A percentile compares a stretch with the other conserved stretches of the same genome.
Conservation (phyloP, 2,797 vertebrate genomes). For the Emys orbicularis region DNA sequence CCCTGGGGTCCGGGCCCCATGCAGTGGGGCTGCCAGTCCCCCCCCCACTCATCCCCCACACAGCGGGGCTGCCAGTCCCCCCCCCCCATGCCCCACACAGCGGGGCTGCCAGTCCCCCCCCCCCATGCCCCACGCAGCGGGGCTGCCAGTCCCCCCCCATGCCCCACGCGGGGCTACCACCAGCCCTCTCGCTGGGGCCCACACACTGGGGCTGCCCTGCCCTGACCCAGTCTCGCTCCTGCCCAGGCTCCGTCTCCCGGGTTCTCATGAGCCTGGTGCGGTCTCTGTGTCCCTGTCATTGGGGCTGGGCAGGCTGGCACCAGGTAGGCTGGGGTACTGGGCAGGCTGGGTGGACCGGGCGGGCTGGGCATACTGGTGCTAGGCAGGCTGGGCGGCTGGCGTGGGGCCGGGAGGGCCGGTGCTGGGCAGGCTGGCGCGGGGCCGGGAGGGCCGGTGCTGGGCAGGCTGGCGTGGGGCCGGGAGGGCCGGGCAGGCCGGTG, state of each 20-base stretch:
- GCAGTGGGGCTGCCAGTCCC: rapidly evolving
- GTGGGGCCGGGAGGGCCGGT: rapidly evolving
- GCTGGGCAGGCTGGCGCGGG: neutral
- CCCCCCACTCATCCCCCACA: rapidly evolving
- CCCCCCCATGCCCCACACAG: neutral
- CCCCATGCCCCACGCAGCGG: rapidly evolving
- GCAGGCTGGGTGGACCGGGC: neutral
- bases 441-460: neutral
- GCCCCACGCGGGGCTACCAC: too few species aligned
- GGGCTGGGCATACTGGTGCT: neutral
- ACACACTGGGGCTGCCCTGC: neutral
- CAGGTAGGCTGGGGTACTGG: neutral
- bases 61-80: neutral
- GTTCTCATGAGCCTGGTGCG: rapidly evolving
- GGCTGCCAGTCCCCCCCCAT: neutral
- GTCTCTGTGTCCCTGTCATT: too few species aligned
- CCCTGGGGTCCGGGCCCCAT: neutral
- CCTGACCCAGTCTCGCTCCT: neutral
- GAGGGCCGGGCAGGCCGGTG: neutral
- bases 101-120: too few species aligned
- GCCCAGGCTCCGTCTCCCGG: neutral
- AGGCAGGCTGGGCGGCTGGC: neutral
- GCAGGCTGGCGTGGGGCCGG: neutral
- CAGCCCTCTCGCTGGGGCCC: neutral
- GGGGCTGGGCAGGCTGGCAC: rapidly evolving